phyloP scores from a whole-genome alignment of 2,888 invertebrate species.

The Trachelus troglodyta region DNA sequence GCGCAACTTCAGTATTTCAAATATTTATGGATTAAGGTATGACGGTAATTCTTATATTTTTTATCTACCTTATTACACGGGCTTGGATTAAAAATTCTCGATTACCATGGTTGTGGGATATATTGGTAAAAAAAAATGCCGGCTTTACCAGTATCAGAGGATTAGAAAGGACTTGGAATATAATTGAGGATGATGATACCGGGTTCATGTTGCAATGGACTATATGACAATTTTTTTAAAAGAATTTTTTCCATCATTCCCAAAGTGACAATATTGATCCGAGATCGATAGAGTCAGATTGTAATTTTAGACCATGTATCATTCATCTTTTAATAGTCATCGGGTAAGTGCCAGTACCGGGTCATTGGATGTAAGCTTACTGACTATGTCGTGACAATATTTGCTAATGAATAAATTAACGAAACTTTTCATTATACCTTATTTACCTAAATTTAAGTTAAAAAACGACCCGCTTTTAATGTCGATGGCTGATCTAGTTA shows the following conservation, averaged over 20 bases:
- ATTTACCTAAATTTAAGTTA: neutral
- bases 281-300: neutral
- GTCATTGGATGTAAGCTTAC: neutral
- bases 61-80: neutral
- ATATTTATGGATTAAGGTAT: neutral
- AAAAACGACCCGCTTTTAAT: neutral
- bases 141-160: neutral
- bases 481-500: constrained; percentile 31
- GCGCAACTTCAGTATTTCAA: neutral
- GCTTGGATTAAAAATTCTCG: neutral
- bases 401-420: neutral
- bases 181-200: neutral
- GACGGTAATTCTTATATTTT: neutral
- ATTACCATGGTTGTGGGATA: neutral
- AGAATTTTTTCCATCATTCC: neutral
- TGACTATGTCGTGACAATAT: neutral
- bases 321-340: neutral
- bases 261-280: neutral
- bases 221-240: neutral
- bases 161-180: neutral
- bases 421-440: neutral
- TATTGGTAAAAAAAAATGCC: neutral
- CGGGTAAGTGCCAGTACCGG: constrained; percentile 2
- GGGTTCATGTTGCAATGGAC: neutral
- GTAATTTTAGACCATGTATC: constrained; percentile 5